Evolutionary conservation across 2,797 vertebrate genomes (phyloP), one percentile per base, ranked within the genome.

Genomic region (Toxotes lorentzi): DNA sequence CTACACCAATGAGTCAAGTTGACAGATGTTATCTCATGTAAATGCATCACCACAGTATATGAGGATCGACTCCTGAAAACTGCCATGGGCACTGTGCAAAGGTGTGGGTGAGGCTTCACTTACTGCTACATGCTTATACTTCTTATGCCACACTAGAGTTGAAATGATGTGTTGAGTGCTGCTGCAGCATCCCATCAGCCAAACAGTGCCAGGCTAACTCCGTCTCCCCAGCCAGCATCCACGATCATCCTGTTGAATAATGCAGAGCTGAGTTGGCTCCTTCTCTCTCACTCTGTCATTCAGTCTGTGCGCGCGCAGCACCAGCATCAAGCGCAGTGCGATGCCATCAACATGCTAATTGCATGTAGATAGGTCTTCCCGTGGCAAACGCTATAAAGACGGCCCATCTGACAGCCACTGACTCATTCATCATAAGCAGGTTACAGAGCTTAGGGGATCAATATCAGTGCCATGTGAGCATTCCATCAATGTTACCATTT

Each of bases 211-310:
- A 64, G 57, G 81, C 77, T 82, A 81, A 59, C 76, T 13, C 54
- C 74, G 4, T 69, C 83, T 79, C 81, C 79, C 70, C 84, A 67
- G 87, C 78, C 86, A 84, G 70, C 82, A 70, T 61, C 82, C 65
- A 17, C 80, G 1, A 79, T 89, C 87, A 77, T 90, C 87, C 91
- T 89, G 86, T 68, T 94, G 91, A 94, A 94, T 92, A 91, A 94
- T 94, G 90, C 89, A 92, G 69, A 50, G 70, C 27, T 21, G 14
- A 62, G 70, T 51, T 73, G 54, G 62, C 76, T 79, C 41, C 65
- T 59, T 35, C 16, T 63, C 76, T 65, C 75, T 80, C 82, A 34
- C 87, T 86, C 81, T 63, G 73, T 81, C 63, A 73, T 54, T 69
- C 73, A 47, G 50, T 72, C 56, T 64, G 70, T 45, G 58, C 34